Evolutionary conservation across 2,113 vertebrate species (phyloP).

Genomic region (Ariopsis seemanni): DNA sequence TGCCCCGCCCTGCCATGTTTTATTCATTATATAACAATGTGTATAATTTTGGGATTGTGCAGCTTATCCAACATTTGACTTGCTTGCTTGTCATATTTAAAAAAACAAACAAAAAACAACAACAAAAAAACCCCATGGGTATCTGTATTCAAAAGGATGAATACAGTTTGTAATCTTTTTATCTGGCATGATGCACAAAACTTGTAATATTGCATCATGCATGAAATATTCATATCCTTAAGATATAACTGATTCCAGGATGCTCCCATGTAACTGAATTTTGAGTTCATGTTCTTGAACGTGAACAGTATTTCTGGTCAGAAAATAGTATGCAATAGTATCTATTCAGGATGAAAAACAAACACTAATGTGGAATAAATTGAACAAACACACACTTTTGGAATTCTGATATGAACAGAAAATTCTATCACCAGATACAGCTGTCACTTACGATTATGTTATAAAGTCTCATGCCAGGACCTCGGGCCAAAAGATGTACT

Average conservation of each 20-base stretch:
- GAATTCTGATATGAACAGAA: not conserved
- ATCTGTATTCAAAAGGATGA: not conserved
- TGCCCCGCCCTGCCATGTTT: not conserved
- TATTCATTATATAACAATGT: not conserved
- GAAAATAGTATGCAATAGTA: not conserved
- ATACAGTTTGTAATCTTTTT: not conserved
- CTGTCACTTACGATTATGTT: conserved; percentile 16
- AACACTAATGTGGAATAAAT: not conserved
- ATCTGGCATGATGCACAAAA: not conserved
- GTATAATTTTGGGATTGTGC: not conserved
- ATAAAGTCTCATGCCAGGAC: not conserved
- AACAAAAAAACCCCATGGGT: not conserved
- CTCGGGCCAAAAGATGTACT: not conserved
- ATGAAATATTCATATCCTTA: not conserved
- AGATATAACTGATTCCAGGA: not conserved
- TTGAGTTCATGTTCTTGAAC: not conserved
- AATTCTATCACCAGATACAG: conserved; percentile 21
- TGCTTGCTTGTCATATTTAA: not conserved
- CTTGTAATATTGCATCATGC: not conserved
- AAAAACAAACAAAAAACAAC: not conserved
- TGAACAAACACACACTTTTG: conserved; percentile 2
- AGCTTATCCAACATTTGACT: not conserved
- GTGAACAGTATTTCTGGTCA: not conserved
- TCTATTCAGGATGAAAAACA: conserved; percentile 3
- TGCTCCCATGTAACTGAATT: not conserved